Percentiles rank a stretch among this genome's conserved stretches.
These are phyloP conservation scores for Malthinus flaveolus DNA, from an alignment of 2,888 invertebrate genomes.

Conservation along the genomic window DNA sequence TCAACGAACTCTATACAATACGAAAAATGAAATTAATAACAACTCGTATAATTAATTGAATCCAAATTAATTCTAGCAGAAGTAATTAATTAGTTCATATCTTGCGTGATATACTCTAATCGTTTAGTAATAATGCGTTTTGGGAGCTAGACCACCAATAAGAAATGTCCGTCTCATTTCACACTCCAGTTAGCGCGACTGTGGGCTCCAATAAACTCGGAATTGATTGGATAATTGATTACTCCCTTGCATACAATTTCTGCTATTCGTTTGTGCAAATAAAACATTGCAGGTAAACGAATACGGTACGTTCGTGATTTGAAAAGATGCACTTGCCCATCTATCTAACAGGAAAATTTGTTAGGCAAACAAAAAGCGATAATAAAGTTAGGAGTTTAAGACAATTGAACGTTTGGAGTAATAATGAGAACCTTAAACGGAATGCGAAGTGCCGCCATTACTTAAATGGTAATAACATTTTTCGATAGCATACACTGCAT, in stretches of 20 bases:
- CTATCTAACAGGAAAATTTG: not conserved
- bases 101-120: slow-evolving; percentile 45
- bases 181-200: slow-evolving; percentile 42
- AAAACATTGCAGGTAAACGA: slow-evolving; percentile 32
- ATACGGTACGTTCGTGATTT: slow-evolving; percentile 35
- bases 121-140: slow-evolving; percentile 41
- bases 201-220: slow-evolving; percentile 44
- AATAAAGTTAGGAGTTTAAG: not conserved
- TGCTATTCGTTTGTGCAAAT: slow-evolving; percentile 45
- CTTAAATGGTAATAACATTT: slow-evolving; percentile 2
- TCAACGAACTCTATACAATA: too few relatives aligned
- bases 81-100: slow-evolving; percentile 30
- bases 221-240: slow-evolving; percentile 48
- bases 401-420: not conserved
- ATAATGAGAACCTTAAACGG: not conserved
- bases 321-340: slow-evolving; percentile 31
- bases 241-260: slow-evolving; percentile 23
- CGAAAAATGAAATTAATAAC: too few relatives aligned
- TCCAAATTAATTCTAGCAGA: not conserved
- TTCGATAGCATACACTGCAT: slow-evolving; percentile 3
- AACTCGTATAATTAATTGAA: too few relatives aligned
- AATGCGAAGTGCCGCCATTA: not conserved
- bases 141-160: slow-evolving; percentile 38
- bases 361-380: not conserved
- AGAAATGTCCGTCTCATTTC: slow-evolving; percentile 46